Conservation (phyloP, 2,797 vertebrate species). For the Forpus xanthops region DNA sequence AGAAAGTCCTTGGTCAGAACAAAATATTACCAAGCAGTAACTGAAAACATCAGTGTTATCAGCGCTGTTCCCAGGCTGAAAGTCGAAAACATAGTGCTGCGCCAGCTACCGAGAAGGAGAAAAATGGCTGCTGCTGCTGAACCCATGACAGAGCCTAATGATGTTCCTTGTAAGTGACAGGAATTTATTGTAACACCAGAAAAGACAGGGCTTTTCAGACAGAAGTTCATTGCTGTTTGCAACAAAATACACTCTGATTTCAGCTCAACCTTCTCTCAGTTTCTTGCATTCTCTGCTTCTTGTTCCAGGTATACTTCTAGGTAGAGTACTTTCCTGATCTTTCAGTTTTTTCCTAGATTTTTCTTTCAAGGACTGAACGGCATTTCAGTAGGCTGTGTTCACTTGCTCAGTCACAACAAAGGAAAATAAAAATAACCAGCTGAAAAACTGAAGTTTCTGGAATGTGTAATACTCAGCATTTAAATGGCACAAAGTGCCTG, state of each 20-base stretch:
- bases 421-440: conserved; percentile 38
- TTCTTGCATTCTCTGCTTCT: not conserved
- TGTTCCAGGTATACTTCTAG: not conserved
- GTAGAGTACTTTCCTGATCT: not conserved
- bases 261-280: not conserved
- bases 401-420: not conserved
- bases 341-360: not conserved
- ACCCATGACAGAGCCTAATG: too few relatives aligned
- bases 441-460: conserved; percentile 24
- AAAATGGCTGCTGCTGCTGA: too few relatives aligned
- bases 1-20: too few relatives aligned
- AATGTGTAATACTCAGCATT: conserved; percentile 40
- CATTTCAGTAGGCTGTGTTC: not conserved
- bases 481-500: conserved; percentile 20
- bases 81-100: too few relatives aligned
- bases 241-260: not conserved
- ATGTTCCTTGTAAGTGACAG: not conserved
- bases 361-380: not conserved
- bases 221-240: not conserved
- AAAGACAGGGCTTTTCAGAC: not conserved
- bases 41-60: too few relatives aligned
- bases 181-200: not conserved
- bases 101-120: too few relatives aligned
- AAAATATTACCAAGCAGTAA: too few relatives aligned
- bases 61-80: too few relatives aligned